These are phyloP conservation scores for Crotalus viridis DNA, from an alignment of 2,113 vertebrate species.

Conservation along the genomic window DNA sequence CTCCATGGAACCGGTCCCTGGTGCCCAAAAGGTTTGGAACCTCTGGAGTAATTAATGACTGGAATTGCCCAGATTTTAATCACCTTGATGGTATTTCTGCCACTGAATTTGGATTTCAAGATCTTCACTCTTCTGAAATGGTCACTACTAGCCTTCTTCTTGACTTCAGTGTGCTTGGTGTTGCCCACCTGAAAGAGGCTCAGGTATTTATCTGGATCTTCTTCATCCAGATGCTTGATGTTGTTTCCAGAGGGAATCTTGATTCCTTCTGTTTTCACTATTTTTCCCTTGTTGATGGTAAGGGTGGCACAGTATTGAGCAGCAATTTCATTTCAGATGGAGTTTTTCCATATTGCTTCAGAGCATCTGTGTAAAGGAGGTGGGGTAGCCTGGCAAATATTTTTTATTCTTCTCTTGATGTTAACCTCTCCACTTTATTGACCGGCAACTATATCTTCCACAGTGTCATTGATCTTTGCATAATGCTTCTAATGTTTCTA, in stretches of 20 bases:
- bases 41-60: too few species aligned
- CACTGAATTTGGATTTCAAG: too few species aligned
- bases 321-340: not conserved
- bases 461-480: not conserved
- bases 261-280: not conserved
- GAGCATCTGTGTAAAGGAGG: not conserved
- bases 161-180: not conserved
- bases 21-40: too few species aligned
- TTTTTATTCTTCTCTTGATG: not conserved
- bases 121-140: not conserved
- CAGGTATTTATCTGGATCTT: not conserved
- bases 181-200: not conserved
- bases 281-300: too few species aligned
- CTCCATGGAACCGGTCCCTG: too few species aligned
- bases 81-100: too few species aligned
- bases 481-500: not conserved
- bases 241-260: not conserved
- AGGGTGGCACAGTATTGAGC: not conserved
- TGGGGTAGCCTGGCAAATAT: not conserved
- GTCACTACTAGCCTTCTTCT: not conserved
- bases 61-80: too few species aligned
- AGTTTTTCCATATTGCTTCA: not conserved
- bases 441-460: not conserved
- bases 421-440: not conserved
- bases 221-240: not conserved